Evolutionary conservation across 1,140 invertebrate species (phyloP), one percentile per base, ranked within the genome.

Genomic region (Leptinotarsa lineolata): DNA sequence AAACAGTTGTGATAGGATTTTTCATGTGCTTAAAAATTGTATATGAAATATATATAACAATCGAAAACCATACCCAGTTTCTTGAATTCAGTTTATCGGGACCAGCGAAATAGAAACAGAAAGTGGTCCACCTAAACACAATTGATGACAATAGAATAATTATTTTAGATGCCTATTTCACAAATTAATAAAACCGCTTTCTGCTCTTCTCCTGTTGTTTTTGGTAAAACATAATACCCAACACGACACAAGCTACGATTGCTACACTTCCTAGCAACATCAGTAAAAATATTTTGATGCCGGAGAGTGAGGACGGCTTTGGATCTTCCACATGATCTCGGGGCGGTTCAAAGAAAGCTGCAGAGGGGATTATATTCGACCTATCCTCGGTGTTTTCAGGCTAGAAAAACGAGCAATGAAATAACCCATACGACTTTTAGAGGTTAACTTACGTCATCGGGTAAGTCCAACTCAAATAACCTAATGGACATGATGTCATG

Each of bases 401-500:
- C 92, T 93, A 82, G 21, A 87, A 63, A 13, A 20, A 16, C 6
- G 30, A 11, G 30, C 30, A 39, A 11, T 39, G 30, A 39, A 39
- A 39, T 39, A 39, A 39, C 30, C 15, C 11, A 16, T 59, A 59
- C 6, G 15, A 59, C 16, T 59, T n/a, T 18, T 15, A 59, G 11
- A 4, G 5, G 5, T 18, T n/a, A 71, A 77, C 88, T 89, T 85
- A 94, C 93, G 82, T 90, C 89, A 73, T 91, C 88, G 63, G 91
- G 87, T 48, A 90, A 82, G 81, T 97, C 95, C 68, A 98, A 86
- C 84, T 98, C 95, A 82, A 93, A 98, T 75, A 97, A 89, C 85
- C 95, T 94, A 64, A 99, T 88, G 11, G 95, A 92, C 67, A 98
- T 89, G 73, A 99, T 90, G 84, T 99, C 97, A 87, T 99, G 98